These are phyloP conservation scores for Lutjanus campechanus DNA, from an alignment of 2,797 vertebrate species.

Conservation along the genomic window DNA sequence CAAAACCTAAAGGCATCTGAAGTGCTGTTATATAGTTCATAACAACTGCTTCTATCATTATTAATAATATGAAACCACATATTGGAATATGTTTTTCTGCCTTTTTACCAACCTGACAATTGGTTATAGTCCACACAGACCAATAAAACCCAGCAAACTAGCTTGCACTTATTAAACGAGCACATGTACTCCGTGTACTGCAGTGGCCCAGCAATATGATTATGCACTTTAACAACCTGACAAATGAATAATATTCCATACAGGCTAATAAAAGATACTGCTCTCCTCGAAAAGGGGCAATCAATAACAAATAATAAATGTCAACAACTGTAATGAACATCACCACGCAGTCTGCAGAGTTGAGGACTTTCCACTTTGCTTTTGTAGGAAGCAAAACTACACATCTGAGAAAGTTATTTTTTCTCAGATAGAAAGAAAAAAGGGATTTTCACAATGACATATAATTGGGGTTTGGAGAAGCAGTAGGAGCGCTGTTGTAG, in stretches of 20 bases:
- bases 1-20: slow-evolving; percentile 66
- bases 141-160: slow-evolving; percentile 60
- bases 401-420: slow-evolving; percentile 4
- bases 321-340: slow-evolving; percentile 61
- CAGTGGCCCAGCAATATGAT: slow-evolving; percentile 40
- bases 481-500: too few species aligned
- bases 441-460: neutral
- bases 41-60: slow-evolving; percentile 69
- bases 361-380: slow-evolving; percentile 28
- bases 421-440: slow-evolving; percentile 1
- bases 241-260: slow-evolving; percentile 61
- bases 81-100: slow-evolving; percentile 54
- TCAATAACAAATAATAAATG: slow-evolving; percentile 63
- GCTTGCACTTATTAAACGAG: slow-evolving; percentile 60
- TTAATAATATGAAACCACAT: slow-evolving; percentile 59
- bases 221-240: slow-evolving; percentile 61
- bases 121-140: slow-evolving; percentile 53
- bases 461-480: too few species aligned
- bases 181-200: neutral
- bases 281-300: slow-evolving; percentile 29
- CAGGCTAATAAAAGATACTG: slow-evolving; percentile 54
- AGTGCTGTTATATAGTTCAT: slow-evolving; percentile 62
- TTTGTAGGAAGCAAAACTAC: neutral
- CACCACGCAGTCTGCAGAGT: slow-evolving; percentile 35
- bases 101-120: slow-evolving; percentile 54